Conservation (phyloP, 2,888 invertebrate species). For the Cerastis rubricosa region DNA sequence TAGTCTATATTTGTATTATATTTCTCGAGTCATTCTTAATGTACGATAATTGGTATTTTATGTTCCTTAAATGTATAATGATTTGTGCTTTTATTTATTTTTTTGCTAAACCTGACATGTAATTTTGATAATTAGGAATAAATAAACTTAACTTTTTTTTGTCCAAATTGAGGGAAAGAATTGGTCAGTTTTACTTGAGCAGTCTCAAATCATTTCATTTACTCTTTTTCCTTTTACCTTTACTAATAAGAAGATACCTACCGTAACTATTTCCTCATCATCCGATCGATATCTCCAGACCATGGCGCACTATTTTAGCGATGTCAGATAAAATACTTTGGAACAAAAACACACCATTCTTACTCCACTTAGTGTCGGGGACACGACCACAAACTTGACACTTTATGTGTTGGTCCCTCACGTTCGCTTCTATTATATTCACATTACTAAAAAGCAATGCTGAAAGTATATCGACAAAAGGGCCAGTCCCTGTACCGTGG, state of each 20-base stretch:
- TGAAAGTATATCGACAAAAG: conserved; percentile 10
- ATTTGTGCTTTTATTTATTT: too few species aligned
- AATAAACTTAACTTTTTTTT: too few species aligned
- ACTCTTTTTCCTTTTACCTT: background rate
- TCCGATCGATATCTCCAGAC: conserved; percentile 2
- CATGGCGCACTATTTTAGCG: conserved; percentile 16
- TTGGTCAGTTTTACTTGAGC: background rate
- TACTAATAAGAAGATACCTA: background rate
- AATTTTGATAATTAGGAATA: too few species aligned
- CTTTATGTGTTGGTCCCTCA: conserved; percentile 58
- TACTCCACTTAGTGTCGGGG: conserved; percentile 58
- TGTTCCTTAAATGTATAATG: too few species aligned
- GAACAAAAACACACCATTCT: conserved; percentile 50
- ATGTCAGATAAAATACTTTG: conserved; percentile 49
- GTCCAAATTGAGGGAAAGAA: background rate
- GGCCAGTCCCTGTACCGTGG: conserved; percentile 9
- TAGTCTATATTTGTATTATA: too few species aligned
- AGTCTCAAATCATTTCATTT: background rate
- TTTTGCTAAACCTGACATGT: too few species aligned
- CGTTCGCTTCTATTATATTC: conserved; percentile 63
- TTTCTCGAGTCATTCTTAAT: too few species aligned
- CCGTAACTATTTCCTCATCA: conserved; percentile 11
- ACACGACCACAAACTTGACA: conserved; percentile 59
- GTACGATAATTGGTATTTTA: too few species aligned
- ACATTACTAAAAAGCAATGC: conserved; percentile 58